Evolutionary conservation across 2,888 invertebrate genomes (phyloP), one percentile per base, ranked within the genome.

Genomic region (Apamea anceps): DNA sequence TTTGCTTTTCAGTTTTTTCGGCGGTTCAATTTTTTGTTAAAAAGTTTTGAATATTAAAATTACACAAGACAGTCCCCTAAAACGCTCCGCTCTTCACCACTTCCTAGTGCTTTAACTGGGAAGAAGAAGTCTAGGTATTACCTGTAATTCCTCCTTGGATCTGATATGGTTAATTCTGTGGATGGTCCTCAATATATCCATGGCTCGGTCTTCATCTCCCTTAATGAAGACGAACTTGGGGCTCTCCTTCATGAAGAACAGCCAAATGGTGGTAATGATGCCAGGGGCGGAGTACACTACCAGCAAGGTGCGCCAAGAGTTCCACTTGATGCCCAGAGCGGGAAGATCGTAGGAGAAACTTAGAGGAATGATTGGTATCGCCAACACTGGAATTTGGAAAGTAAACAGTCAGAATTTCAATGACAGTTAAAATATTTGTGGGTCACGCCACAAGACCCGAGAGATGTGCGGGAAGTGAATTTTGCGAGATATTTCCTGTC

Each of bases 241-340:
- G 87, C 98, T 98, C 93, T 99, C 99, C 0, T 98, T 98, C 90
- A 98, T 95, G 79, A 95, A 96, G 54, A 95, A 93, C 21, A 98
- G 92, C 85, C 97, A 97, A 0, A 97, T 25, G 0, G 97, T 97
- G 0, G 98, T 97, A 5, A 98, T 72, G 1, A 98, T 81, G 77
- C 98, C 97, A 0, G 98, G 97, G 0, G 97, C n/a, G 0, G 97
- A 97, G 90, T 98, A 97, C 0, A 98, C 91, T 2, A 98, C 93
- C n/a, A 98, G 91, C 84, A 98, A 97, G 4, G 98, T 91, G n/a
- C 98, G 96, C 98, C 98, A 98, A 1, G 98, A 98, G 90, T 97
- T 97, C 91, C 97, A 97, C 42, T 94, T 94, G 87, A 98, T 94
- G n/a, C 94, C 97, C 72, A 97, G 90, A 0, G 95, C 81, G 0